Evolutionary conservation across 2,113 vertebrate genomes (phyloP), one percentile per base, ranked within the genome.

Genomic region (Hemibagrus wyckioides): DNA sequence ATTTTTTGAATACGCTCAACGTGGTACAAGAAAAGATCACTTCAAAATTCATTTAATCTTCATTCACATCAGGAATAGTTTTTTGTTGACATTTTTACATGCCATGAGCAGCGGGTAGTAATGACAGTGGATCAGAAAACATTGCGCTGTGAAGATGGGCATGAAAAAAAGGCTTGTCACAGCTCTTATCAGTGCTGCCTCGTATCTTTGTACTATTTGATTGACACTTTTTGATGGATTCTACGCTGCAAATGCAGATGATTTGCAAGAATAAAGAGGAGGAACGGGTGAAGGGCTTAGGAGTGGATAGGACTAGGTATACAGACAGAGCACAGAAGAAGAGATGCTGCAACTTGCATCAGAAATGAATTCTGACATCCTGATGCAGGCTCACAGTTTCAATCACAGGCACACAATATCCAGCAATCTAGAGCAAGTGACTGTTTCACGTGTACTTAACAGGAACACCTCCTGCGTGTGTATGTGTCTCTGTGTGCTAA

Each of bases 61-160:
- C 21, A 15, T 80, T 8, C 30, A 56, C 50, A 56, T 56, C 15
- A 80, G 77, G 50, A 56, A 54, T 36, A 36, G 15, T 19, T 80
- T 77, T 36, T 56, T 73, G 28, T 77, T 48, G 48, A 0, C 21
- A 21, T 80, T 56, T 79, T 33, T 33, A 80, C n/a, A 80, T 10
- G 28, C 13, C 13, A 19, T 80, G 28, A 56, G 17, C 15, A 54
- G 50, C 1, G 9, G 30, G 19, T 80, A 56, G 50, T 85, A 92
- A 93, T 92, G 86, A 90, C 89, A 90, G 82, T 48, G 82, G 88
- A 84, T 75, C 5, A 23, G 84, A 88, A 91, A 93, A 88, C 89
- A 85, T 28, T 33, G n/a, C 41, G 54, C 54, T 85, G 52, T 61
- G 50, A 52, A 30, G 36, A 76, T 28, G 69, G n/a, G 3, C 33